phyloP scores from a whole-genome alignment of 2,888 invertebrate species.

The Chymomyza caudatula region DNA sequence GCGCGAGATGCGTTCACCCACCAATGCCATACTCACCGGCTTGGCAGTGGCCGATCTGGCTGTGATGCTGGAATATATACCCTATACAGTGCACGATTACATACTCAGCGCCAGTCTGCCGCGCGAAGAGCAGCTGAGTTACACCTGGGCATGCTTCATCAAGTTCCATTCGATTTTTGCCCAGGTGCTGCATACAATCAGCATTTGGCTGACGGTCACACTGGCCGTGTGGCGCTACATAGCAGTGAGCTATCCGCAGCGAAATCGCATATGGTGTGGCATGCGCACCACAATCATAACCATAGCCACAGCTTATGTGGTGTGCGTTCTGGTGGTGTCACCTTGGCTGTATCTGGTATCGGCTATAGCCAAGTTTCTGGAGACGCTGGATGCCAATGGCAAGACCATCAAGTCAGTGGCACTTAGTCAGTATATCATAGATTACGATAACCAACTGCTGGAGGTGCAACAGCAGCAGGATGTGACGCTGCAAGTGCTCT shows the following conservation, averaged over 20 bases:
- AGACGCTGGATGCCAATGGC: conserved; percentile 76
- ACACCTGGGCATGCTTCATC: conserved; percentile 90
- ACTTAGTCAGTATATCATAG: conserved; percentile 63
- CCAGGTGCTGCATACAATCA: conserved; percentile 92
- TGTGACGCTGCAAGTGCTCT: conserved; percentile 59
- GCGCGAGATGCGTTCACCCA: conserved; percentile 93
- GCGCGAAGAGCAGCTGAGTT: conserved; percentile 81
- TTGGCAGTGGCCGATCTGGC: conserved; percentile 94
- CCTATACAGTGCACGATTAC: conserved; percentile 90
- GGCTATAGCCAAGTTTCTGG: conserved; percentile 83
- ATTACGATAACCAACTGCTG: conserved; percentile 52
- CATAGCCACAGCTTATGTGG: conserved; percentile 87
- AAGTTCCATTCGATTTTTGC: conserved; percentile 94
- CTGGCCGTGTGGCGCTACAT: conserved; percentile 95
- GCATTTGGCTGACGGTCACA: conserved; percentile 94
- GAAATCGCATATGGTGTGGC: conserved; percentile 89
- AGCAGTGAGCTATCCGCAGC: conserved; percentile 90
- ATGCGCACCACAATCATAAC: conserved; percentile 87
- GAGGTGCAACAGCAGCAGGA: conserved; percentile 28
- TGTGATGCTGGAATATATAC: conserved; percentile 97
- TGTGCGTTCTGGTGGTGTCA: conserved; percentile 85
- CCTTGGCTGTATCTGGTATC: conserved; percentile 89
- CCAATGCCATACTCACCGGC: conserved; percentile 93
- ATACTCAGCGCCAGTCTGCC: conserved; percentile 80
- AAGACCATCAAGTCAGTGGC: conserved; percentile 65